Evolutionary conservation across 1,140 invertebrate genomes (phyloP).

Genomic region (Brachionus asplanchnoidis): DNA sequence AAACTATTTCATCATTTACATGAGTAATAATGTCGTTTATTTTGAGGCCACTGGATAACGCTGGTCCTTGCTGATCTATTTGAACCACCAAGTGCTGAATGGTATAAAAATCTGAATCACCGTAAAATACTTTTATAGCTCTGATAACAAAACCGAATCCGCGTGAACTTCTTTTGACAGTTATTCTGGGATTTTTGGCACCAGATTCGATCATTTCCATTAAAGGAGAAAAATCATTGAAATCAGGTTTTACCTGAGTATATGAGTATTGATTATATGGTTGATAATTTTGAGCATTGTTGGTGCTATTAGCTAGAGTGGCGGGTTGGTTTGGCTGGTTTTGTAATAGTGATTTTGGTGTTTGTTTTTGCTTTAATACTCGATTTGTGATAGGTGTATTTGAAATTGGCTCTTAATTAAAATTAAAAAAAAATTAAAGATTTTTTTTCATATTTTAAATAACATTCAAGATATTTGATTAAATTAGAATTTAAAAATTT

Average conservation of each 20-base stretch:
- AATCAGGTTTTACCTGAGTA: not conserved
- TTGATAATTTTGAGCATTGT: not conserved
- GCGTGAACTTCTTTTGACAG: slow-evolving; percentile 79
- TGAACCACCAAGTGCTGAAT: slow-evolving; percentile 94
- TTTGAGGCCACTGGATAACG: slow-evolving; percentile 85
- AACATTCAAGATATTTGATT: no score
- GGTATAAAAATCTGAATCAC: slow-evolving; percentile 90
- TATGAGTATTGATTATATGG: not conserved
- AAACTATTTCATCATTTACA: slow-evolving; percentile 87
- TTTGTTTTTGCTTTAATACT: not conserved
- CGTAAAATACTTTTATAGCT: slow-evolving; percentile 90
- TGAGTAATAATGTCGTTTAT: slow-evolving; percentile 92
- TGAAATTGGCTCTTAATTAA: not conserved
- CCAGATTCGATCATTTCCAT: slow-evolving; percentile 17
- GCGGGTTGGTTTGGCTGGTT: not conserved
- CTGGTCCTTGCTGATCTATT: slow-evolving; percentile 84
- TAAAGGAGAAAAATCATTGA: not conserved
- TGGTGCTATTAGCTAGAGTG: not conserved
- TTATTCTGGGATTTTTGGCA: slow-evolving; percentile 64
- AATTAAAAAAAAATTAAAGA: no score
- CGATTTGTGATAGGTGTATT: not conserved
- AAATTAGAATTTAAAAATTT: no score
- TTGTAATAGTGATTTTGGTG: not conserved
- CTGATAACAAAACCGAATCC: slow-evolving; percentile 94
- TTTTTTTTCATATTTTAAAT: no score